Percentiles rank a stretch among this genome's conserved stretches.
Evolutionary conservation across 1,140 invertebrate species (phyloP).

Genomic region (Triops longicaudatus): DNA sequence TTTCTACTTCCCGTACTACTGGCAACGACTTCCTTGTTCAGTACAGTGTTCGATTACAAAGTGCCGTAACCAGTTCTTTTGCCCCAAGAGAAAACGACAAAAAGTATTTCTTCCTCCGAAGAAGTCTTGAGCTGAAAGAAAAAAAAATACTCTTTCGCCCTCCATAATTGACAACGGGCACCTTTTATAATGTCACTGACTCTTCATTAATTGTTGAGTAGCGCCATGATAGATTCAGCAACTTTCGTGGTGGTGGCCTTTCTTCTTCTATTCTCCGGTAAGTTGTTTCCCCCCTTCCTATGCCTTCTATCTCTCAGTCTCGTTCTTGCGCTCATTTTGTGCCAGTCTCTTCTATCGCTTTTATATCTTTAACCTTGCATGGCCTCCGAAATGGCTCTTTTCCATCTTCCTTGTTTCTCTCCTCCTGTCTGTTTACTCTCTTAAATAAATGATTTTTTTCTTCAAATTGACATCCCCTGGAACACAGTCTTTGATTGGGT

Average conservation of each 20-base stretch:
- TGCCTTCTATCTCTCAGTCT: neutral
- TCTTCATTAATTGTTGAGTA: neutral
- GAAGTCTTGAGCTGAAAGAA: neutral
- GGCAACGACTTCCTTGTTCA: too few relatives aligned
- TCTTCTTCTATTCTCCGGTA: neutral
- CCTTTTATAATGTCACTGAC: slow-evolving; percentile 3
- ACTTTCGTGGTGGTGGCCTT: neutral
- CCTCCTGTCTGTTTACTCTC: too few relatives aligned
- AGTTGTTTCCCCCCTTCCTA: neutral
- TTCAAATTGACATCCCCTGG: neutral
- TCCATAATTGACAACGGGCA: neutral
- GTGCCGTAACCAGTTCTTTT: too few relatives aligned
- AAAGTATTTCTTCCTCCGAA: too few relatives aligned
- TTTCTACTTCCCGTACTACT: neutral
- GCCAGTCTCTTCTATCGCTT: neutral
- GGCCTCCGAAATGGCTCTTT: neutral
- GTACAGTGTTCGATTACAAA: too few relatives aligned
- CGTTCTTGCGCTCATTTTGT: neutral
- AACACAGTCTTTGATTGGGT: neutral
- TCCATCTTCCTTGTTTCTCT: too few relatives aligned
- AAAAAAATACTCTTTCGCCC: neutral
- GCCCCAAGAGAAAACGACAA: too few relatives aligned
- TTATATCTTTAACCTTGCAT: neutral
- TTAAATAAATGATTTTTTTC: too few relatives aligned
- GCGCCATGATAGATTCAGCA: slow-evolving; percentile 8